A percentile compares a stretch with the other conserved stretches of the same genome.
Evolutionary conservation across 2,113 vertebrate species (phyloP).

Genomic region (Hydropotes inermis): DNA sequence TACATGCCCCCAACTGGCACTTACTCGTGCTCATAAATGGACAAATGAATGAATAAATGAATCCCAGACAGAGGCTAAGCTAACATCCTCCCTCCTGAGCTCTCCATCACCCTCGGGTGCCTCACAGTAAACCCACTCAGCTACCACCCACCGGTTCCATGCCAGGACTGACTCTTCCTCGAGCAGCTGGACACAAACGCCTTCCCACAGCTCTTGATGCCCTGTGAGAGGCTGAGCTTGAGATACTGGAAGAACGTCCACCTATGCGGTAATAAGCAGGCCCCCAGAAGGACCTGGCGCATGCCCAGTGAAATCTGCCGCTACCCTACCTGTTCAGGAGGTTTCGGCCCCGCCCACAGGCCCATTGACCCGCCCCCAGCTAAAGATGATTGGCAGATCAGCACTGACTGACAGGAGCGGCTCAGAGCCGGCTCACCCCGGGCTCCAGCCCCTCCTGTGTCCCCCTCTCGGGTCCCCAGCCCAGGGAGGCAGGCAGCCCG

Average conservation of each 20-base stretch:
- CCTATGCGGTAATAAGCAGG: accelerated
- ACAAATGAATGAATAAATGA: neutral
- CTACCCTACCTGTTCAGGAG: accelerated
- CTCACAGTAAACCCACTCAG: neutral
- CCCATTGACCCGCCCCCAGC: neutral
- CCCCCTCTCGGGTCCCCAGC: neutral
- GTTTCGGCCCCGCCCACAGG: neutral
- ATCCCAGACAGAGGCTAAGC: neutral
- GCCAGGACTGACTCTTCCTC: neutral
- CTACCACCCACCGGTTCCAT: neutral
- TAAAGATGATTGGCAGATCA: conserved; percentile 14
- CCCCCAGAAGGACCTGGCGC: accelerated
- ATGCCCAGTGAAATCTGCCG: neutral
- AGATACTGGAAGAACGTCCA: neutral
- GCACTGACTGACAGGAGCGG: neutral
- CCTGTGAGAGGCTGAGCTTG: neutral
- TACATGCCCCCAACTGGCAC: neutral
- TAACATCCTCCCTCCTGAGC: neutral
- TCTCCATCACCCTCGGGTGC: neutral
- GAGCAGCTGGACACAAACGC: neutral
- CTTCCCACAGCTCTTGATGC: neutral
- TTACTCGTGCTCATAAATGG: neutral
- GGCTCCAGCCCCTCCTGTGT: accelerated
- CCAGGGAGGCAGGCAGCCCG: accelerated
- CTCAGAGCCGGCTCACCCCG: neutral